Evolutionary conservation across 2,888 invertebrate species (phyloP).

Genomic region (Macrosiphum euphorbiae): DNA sequence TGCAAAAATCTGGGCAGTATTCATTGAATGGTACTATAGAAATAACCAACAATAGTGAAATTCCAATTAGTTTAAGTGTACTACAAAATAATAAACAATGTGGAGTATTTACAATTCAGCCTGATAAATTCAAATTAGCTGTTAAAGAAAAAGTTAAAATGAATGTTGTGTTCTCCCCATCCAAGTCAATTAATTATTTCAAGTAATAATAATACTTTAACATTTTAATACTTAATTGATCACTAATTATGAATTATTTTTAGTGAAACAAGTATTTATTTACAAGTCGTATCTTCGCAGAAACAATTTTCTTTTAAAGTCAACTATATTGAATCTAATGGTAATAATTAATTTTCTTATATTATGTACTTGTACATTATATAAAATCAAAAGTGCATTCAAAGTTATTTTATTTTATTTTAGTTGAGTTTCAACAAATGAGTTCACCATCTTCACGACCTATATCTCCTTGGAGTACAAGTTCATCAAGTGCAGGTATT

Average conservation of each 20-base stretch:
- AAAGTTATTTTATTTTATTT: constrained; percentile 14
- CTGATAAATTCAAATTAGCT: constrained; percentile 39
- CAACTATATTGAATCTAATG: constrained; percentile 34
- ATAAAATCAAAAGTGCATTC: background rate
- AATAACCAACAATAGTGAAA: constrained; percentile 43
- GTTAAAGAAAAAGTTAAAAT: constrained; percentile 50
- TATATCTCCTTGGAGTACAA: constrained; percentile 60
- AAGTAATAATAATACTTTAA: background rate
- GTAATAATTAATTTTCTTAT: constrained; percentile 8
- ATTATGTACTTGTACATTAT: background rate
- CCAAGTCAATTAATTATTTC: constrained; percentile 2
- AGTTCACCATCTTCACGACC: constrained; percentile 35
- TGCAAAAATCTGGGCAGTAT: constrained; percentile 32
- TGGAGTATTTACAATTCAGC: constrained; percentile 31
- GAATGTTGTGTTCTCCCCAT: background rate
- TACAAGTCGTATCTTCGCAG: constrained; percentile 55
- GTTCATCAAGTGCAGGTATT: constrained; percentile 59
- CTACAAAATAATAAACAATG: constrained; percentile 23
- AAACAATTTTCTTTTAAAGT: constrained; percentile 50
- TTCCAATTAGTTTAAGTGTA: constrained; percentile 39
- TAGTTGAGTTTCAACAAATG: constrained; percentile 35
- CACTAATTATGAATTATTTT: background rate
- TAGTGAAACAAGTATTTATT: constrained; percentile 41
- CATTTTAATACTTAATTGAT: background rate
- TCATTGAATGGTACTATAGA: constrained; percentile 38